phyloP scores from a whole-genome alignment of 2,888 invertebrate genomes.

The Hermodice carunculata region DNA sequence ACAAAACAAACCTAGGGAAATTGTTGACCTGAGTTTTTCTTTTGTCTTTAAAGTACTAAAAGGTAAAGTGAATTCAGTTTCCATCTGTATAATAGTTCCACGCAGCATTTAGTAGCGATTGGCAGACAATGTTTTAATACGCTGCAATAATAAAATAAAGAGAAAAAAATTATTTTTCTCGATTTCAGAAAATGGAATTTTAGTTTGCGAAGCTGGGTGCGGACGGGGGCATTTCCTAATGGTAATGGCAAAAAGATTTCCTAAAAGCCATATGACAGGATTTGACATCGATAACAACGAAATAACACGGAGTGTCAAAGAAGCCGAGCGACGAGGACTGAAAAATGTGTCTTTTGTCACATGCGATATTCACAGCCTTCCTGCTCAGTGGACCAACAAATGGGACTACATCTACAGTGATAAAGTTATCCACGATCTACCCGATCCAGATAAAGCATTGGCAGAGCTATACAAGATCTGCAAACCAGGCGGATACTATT shows the following conservation, averaged over 20 bases:
- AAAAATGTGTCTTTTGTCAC: conserved; percentile 6
- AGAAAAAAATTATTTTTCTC: too few relatives aligned
- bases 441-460: conserved; percentile 11
- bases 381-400: conserved; percentile 10
- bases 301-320: conserved; percentile 5
- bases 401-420: conserved; percentile 10
- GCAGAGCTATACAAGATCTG: conserved; percentile 10
- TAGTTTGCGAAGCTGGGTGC: conserved; percentile 16
- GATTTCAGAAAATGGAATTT: conserved; percentile 12
- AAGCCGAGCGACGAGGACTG: background rate
- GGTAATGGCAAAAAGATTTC: conserved; percentile 12
- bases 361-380: conserved; percentile 14
- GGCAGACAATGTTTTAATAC: too few relatives aligned
- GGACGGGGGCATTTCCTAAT: background rate
- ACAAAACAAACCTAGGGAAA: too few relatives aligned
- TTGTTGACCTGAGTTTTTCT: too few relatives aligned
- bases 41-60: too few relatives aligned
- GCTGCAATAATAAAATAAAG: too few relatives aligned
- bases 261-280: conserved; percentile 11
- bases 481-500: conserved; percentile 16
- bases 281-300: conserved; percentile 16
- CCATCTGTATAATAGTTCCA: too few relatives aligned
- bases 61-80: too few relatives aligned
- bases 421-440: conserved; percentile 25
- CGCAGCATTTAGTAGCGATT: too few relatives aligned